These are phyloP conservation scores for Neomonachus schauinslandi DNA, from an alignment of 2,113 vertebrate genomes.

Conservation along the genomic window DNA sequence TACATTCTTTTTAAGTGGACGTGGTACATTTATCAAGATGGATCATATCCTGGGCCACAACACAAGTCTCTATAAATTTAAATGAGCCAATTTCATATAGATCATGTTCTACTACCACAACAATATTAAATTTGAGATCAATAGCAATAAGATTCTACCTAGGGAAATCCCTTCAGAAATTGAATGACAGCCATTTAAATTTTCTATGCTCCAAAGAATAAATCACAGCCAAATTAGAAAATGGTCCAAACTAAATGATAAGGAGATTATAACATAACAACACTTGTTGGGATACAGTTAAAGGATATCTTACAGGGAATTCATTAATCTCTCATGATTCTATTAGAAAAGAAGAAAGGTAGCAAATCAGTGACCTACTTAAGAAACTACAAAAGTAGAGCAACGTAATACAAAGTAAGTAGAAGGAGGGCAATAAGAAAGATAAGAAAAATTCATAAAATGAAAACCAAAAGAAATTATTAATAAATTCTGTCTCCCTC, in stretches of 20 bases:
- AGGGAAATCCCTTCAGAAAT: neutral
- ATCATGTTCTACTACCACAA: neutral
- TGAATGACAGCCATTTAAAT: neutral
- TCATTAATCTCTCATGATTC: neutral
- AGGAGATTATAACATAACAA: neutral
- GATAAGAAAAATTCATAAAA: neutral
- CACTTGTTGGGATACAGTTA: neutral
- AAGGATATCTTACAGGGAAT: neutral
- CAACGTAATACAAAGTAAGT: neutral
- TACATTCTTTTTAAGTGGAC: neutral
- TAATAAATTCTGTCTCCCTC: neutral
- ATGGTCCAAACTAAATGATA: constrained; percentile 13
- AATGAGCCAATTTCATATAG: neutral
- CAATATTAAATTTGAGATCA: neutral
- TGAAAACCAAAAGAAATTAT: neutral
- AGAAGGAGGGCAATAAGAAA: neutral
- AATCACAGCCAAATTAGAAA: constrained; percentile 17
- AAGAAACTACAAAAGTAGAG: neutral
- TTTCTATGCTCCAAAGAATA: neutral
- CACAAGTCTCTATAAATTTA: neutral
- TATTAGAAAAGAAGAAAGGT: neutral
- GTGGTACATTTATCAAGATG: neutral
- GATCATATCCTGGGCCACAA: neutral
- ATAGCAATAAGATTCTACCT: neutral
- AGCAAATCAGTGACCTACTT: neutral